Evolutionary conservation across 2,888 invertebrate species (phyloP), one percentile per base, ranked within the genome.

Genomic region (Thymelicus sylvestris): DNA sequence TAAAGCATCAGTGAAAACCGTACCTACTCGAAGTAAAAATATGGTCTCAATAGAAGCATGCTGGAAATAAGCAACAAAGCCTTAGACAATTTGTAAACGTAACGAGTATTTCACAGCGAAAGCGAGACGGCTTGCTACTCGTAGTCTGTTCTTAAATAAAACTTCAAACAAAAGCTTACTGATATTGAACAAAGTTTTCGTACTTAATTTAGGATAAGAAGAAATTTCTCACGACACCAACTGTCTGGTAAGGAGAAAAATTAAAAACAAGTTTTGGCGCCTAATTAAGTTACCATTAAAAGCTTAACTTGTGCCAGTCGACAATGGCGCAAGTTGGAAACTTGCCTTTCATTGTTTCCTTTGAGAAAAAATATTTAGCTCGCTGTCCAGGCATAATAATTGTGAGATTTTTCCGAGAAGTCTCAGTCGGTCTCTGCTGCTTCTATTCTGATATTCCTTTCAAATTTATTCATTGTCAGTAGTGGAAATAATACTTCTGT

Each of bases 191-290:
- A 13, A 70, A 70, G 65, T 65, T 69, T 57, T 64, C 24, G 39
- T 64, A 38, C 63, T 73, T 57, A 57, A 57, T 75, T 73, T 73
- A 76, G 73, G 72, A 73, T 39, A 55, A 66, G 71, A 65, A 74
- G 62, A 73, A 77, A 67, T 77, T 75, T 64, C 63, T 64, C 52
- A 50, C 63, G 41, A 66, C 66, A 65, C 63, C 41, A 72, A 75
- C 72, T 73, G 76, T 73, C 70, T 72, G 74, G 71, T 73, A 75
- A 76, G 75, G 76, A 76, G 76, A 77, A 78, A 78, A 79, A 79
- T 79, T 76, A 76, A 77, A 71, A 77, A 73, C 75, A 77, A 79
- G 75, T 79, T 78, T 73, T 75, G 70, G 72, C 71, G 70, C 76
- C 76, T 77, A 77, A 75, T 78, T 74, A 76, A 75, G 71, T 78